These are phyloP conservation scores for Anolis sagrei DNA, from an alignment of 2,113 vertebrate genomes.

Conservation along the genomic window DNA sequence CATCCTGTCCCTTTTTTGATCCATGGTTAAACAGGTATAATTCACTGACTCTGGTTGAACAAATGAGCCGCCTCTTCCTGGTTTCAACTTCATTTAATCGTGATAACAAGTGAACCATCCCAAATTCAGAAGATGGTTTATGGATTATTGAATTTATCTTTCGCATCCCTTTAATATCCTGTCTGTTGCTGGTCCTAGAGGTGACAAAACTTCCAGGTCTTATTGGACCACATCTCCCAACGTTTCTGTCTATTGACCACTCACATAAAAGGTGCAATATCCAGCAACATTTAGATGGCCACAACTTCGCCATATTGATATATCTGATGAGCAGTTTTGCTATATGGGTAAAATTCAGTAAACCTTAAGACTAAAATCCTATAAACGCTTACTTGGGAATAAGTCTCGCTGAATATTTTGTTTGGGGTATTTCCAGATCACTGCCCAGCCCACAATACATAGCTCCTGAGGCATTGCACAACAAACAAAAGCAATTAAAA, in stretches of 20 bases:
- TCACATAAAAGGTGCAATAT: no score
- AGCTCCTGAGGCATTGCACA: no score
- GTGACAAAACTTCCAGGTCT: background rate
- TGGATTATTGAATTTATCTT: background rate
- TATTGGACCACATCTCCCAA: background rate
- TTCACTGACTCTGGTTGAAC: background rate
- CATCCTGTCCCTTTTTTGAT: background rate
- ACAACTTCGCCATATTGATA: background rate
- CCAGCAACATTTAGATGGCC: background rate
- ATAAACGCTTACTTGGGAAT: background rate
- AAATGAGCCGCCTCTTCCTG: background rate
- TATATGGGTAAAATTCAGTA: background rate
- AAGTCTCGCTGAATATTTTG: background rate
- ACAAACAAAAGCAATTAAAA: no score
- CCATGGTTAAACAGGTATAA: background rate
- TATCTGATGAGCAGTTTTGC: background rate
- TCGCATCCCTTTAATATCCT: no score
- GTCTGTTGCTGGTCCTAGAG: background rate
- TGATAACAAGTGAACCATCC: background rate
- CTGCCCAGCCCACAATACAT: no score
- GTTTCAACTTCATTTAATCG: background rate
- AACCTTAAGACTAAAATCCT: background rate
- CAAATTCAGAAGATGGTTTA: background rate
- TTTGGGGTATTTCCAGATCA: no score
- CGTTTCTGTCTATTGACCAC: background rate